Evolutionary conservation across 2,888 invertebrate genomes (phyloP).

Genomic region (Piscicola geometra): DNA sequence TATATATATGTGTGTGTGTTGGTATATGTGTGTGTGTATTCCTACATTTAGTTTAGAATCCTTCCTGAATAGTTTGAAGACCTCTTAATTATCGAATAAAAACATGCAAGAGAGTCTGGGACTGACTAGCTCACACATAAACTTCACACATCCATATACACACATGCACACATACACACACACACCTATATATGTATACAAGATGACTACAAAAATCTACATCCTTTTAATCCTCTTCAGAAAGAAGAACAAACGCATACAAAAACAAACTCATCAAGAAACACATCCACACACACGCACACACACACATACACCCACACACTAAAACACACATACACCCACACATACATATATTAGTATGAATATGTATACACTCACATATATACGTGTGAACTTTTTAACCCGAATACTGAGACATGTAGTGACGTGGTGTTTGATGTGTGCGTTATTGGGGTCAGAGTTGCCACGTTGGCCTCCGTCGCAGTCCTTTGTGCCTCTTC

Average conservation of each 20-base stretch:
- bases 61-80: no score
- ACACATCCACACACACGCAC: slow-evolving; percentile 5
- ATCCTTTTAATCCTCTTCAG: slow-evolving; percentile 13
- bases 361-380: slow-evolving; percentile 14
- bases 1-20: no score
- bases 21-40: no score
- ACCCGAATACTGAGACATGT: no score
- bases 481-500: no score
- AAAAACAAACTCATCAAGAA: neutral
- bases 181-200: slow-evolving; percentile 8
- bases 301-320: slow-evolving; percentile 1
- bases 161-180: slow-evolving; percentile 30
- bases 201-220: neutral
- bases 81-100: no score
- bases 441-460: neutral
- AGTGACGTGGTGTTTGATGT: neutral
- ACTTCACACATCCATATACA: slow-evolving; percentile 22
- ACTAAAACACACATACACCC: neutral
- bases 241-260: slow-evolving; percentile 18
- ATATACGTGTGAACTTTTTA: slow-evolving; percentile 6
- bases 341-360: no score
- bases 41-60: no score
- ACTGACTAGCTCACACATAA: slow-evolving; percentile 16
- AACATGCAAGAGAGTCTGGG: neutral
- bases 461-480: no score